A percentile compares a stretch with the other conserved stretches of the same genome.
These are phyloP conservation scores for Melieria picta DNA, from an alignment of 2,888 invertebrate genomes.

Conservation along the genomic window DNA sequence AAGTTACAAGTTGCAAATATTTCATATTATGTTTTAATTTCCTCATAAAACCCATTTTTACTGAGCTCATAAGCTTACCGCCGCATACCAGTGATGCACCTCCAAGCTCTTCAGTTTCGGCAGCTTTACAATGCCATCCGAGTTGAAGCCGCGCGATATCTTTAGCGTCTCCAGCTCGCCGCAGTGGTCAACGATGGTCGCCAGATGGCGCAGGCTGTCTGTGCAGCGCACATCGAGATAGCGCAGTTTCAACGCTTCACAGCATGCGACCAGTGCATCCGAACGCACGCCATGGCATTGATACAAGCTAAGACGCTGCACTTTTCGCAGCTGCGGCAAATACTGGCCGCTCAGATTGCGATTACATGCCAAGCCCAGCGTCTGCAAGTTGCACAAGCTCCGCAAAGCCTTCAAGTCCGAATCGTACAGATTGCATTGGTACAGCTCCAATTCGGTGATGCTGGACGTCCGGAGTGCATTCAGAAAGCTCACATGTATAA, in stretches of 20 bases:
- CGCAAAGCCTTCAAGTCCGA: slow-evolving; percentile 15
- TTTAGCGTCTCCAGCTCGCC: slow-evolving; percentile 27
- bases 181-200: slow-evolving; percentile 20
- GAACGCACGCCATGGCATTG: slow-evolving; percentile 17
- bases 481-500: slow-evolving; percentile 12
- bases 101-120: slow-evolving; percentile 33
- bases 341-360: slow-evolving; percentile 4
- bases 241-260: slow-evolving; percentile 13
- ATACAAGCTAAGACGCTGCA: slow-evolving; percentile 26
- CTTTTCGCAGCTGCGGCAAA: slow-evolving; percentile 16
- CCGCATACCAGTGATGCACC: slow-evolving; percentile 20
- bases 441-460: slow-evolving; percentile 35
- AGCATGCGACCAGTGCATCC: slow-evolving; percentile 16
- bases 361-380: slow-evolving; percentile 26
- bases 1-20: neutral
- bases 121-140: slow-evolving; percentile 25
- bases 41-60: neutral
- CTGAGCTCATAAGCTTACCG: slow-evolving; percentile 19
- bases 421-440: slow-evolving; percentile 27
- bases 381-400: slow-evolving; percentile 24
- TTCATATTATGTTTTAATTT: neutral
- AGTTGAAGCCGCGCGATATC: slow-evolving; percentile 10
- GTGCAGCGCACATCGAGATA: slow-evolving; percentile 32
- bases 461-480: slow-evolving; percentile 5
- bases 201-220: neutral